Base-by-base conservation (phyloP, 2,888 invertebrate genomes). In the Dioctria linearis region DNA sequence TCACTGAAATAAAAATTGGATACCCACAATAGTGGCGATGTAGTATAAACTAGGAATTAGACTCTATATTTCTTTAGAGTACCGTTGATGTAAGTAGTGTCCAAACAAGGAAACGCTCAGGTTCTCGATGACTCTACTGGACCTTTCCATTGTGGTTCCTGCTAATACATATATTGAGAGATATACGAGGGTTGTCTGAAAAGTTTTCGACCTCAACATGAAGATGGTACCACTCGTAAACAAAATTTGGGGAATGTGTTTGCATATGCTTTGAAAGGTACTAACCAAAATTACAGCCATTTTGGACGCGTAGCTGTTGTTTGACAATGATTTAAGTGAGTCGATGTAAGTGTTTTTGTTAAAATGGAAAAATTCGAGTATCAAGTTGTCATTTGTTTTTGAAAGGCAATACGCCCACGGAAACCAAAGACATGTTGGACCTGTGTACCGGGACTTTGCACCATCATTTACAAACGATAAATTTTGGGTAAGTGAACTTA, bases 241-340 rank as follows among this genome's bases (percentile, higher is more conserved):
- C 37, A 81, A 81, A 66, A 82, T 73, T 40, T 69, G 43, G 73
- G 51, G 79, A 82, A 80, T 82, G 40, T 81, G 25, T 11, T 59
- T 59, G 59, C 25, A 2, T 2, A 59, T 59, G 13, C 25, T 59
- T 59, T 59, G 25, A 59, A 11, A 76, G 80, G 43, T 75, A 80
- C 80, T 80, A 75, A 73, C 61, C 65, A 79, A 82, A 80, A 66
- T 82, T 79, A 80, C 82, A 82, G 82, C 79, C 69, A 81, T 80
- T 83, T 83, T 80, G 76, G 79, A 79, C 51, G 79, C 5, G 65
- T 63, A 81, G 63, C 76, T 82, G 80, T 82, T 81, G 63, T 81
- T 54, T 81, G 79, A 80, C 81, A 82, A 65, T 82, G 1, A 67
- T 54, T 82, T 80, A 54, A 51, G 66, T 65, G 67, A 78, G 78